Conservation (phyloP, 2,888 invertebrate species). For the Petrolisthes manimaculis region DNA sequence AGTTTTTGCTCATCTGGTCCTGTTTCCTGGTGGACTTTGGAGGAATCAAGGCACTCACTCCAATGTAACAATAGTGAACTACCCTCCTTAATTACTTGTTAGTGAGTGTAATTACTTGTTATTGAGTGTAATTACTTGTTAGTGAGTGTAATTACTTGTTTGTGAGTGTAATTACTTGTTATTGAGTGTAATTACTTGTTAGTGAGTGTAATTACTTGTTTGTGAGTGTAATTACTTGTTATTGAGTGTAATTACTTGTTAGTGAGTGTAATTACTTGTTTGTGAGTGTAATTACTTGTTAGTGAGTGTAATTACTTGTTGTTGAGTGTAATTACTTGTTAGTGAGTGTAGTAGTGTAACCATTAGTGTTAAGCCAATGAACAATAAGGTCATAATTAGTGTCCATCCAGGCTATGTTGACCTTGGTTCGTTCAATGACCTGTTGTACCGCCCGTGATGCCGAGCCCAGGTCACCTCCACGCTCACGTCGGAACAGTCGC, state of each 20-base stretch:
- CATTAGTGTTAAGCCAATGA: slow-evolving; percentile 76
- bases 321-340: slow-evolving; percentile 9
- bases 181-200: no score
- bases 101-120: slow-evolving; percentile 39
- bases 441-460: slow-evolving; percentile 82
- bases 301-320: slow-evolving; percentile 18
- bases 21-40: no score
- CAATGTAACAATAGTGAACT: no score
- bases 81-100: no score
- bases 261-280: slow-evolving; percentile 39
- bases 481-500: slow-evolving; percentile 77
- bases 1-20: no score
- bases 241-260: no score
- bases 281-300: no score
- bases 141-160: slow-evolving; percentile 18
- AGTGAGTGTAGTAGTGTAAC: slow-evolving; percentile 46
- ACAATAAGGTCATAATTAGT: slow-evolving; percentile 81
- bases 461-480: slow-evolving; percentile 80
- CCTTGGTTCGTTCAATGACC: slow-evolving; percentile 83
- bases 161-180: slow-evolving; percentile 35
- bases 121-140: no score
- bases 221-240: slow-evolving; percentile 35
- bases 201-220: slow-evolving; percentile 18
- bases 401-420: slow-evolving; percentile 88
- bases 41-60: no score